Conservation (phyloP, 2,113 vertebrate species). For the Upupa epops region DNA sequence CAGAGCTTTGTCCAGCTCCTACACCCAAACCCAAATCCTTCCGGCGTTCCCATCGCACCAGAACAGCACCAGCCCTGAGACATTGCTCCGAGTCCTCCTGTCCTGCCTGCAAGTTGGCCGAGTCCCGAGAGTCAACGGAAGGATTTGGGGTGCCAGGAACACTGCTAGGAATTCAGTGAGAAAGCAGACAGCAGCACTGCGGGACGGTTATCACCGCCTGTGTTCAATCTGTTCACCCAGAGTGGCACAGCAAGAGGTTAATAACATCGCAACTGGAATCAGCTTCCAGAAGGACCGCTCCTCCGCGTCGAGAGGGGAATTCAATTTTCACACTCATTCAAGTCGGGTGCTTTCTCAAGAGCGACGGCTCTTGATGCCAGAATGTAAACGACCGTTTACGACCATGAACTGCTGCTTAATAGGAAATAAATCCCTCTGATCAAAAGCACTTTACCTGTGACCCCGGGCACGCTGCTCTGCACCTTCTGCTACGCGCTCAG, state of each 20-base stretch:
- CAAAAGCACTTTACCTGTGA: slow-evolving; percentile 42
- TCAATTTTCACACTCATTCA: slow-evolving; percentile 66
- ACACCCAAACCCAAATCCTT: neutral
- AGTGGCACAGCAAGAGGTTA: slow-evolving; percentile 70
- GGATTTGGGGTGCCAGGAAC: slow-evolving; percentile 46
- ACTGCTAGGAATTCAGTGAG: slow-evolving; percentile 31
- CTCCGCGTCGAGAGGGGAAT: slow-evolving; percentile 46
- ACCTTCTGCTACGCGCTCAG: neutral
- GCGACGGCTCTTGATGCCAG: slow-evolving; percentile 35
- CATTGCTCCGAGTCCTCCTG: rapidly evolving
- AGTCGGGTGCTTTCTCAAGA: slow-evolving; percentile 29
- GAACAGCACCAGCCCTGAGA: neutral
- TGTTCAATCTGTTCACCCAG: slow-evolving; percentile 58
- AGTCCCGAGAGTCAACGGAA: slow-evolving; percentile 10
- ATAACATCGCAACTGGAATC: slow-evolving; percentile 53
- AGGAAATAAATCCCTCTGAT: slow-evolving; percentile 55
- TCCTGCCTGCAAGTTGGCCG: neutral
- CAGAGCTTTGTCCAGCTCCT: neutral
- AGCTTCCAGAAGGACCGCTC: slow-evolving; percentile 56
- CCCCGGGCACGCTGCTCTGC: neutral
- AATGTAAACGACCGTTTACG: slow-evolving; percentile 48
- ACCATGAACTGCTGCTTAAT: slow-evolving; percentile 41
- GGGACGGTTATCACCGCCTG: slow-evolving; percentile 46
- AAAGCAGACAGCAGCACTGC: slow-evolving; percentile 41
- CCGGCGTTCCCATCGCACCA: neutral